A percentile compares a stretch with the other conserved stretches of the same genome.
Evolutionary conservation across 2,113 vertebrate genomes (phyloP).

Genomic region (Dicaeum eximium): DNA sequence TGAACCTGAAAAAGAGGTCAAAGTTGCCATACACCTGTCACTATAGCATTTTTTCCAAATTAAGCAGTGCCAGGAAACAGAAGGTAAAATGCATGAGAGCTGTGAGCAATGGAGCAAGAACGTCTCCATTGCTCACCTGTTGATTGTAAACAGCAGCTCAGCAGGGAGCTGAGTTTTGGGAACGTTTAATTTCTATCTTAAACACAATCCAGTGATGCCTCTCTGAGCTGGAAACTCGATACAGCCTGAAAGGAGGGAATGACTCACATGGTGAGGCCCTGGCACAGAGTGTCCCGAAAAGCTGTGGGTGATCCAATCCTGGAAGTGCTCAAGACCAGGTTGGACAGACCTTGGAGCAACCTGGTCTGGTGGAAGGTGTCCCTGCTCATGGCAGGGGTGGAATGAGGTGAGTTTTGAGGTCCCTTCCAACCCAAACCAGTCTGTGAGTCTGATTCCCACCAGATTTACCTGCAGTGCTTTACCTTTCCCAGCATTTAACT

Average conservation of each 20-base stretch:
- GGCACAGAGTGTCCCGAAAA: neutral
- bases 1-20: neutral
- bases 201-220: neutral
- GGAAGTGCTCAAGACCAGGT: rapidly evolving
- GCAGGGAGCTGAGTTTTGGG: neutral
- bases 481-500: neutral
- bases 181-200: neutral
- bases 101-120: neutral
- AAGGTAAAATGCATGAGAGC: neutral
- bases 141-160: neutral
- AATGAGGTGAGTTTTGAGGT: neutral
- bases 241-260: neutral
- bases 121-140: neutral
- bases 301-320: neutral
- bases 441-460: neutral
- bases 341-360: neutral
- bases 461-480: neutral
- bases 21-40: neutral
- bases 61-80: neutral
- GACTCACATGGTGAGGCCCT: neutral
- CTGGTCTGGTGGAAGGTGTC: neutral
- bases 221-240: neutral
- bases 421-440: neutral
- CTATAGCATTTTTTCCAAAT: neutral
- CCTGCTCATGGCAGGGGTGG: neutral